phyloP scores from a whole-genome alignment of 1,140 invertebrate genomes.

The Euwallacea similis region DNA sequence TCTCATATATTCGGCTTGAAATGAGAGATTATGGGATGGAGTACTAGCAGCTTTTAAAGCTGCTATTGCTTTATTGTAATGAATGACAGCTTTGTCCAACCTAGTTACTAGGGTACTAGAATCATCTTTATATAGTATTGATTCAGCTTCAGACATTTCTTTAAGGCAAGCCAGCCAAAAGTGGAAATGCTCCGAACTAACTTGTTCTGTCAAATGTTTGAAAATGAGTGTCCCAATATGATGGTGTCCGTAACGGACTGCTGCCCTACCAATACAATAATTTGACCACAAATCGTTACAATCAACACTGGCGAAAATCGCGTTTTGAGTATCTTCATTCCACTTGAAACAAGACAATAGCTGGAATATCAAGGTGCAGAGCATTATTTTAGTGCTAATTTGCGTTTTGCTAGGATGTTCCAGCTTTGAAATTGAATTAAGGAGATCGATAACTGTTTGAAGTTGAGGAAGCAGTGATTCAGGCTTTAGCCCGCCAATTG shows the following conservation, averaged over 20 bases:
- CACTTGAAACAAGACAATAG: constrained; percentile 68
- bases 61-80: constrained; percentile 64
- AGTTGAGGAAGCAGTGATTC: constrained; percentile 61
- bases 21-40: constrained; percentile 68
- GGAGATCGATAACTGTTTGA: constrained; percentile 61
- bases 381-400: constrained; percentile 60
- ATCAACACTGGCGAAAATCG: constrained; percentile 61
- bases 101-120: constrained; percentile 58
- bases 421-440: constrained; percentile 47
- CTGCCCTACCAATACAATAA: constrained; percentile 82
- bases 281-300: constrained; percentile 77
- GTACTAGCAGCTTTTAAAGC: constrained; percentile 71
- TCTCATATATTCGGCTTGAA: constrained; percentile 77
- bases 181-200: constrained; percentile 86
- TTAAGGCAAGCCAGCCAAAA: constrained; percentile 85
- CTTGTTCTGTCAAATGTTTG: constrained; percentile 67
- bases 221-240: constrained; percentile 71
- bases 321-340: constrained; percentile 61
- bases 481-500: constrained; percentile 69
- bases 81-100: constrained; percentile 63
- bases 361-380: constrained; percentile 83
- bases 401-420: constrained; percentile 44
- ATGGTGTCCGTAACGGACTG: constrained; percentile 82
- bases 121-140: constrained; percentile 47
- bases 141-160: constrained; percentile 69